Evolutionary conservation across 2,888 invertebrate genomes (phyloP).

Genomic region (Coelinius sp.): DNA sequence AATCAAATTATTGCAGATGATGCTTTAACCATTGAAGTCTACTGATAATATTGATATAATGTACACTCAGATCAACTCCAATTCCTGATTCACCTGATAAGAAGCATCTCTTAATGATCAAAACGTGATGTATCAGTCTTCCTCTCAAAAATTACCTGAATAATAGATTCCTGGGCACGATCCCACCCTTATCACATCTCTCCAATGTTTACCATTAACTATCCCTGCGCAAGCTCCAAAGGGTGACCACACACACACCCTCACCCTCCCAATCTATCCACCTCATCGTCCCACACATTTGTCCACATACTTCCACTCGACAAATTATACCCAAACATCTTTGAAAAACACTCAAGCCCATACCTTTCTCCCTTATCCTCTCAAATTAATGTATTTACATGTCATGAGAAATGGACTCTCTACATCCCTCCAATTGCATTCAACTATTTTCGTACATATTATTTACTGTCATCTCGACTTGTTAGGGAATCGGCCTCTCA

Average conservation of each 20-base stretch:
- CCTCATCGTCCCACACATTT: neutral
- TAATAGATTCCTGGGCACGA: conserved; percentile 63
- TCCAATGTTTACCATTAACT: conserved; percentile 54
- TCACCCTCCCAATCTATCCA: conserved; percentile 39
- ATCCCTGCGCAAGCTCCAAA: conserved; percentile 53
- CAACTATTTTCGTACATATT: conserved; percentile 27
- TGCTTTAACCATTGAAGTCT: neutral
- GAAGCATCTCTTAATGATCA: neutral
- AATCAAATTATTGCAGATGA: too few relatives aligned
- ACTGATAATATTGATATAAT: neutral
- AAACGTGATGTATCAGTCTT: conserved; percentile 56
- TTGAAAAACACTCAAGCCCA: neutral
- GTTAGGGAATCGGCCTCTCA: conserved; percentile 35
- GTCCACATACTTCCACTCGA: neutral
- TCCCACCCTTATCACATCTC: conserved; percentile 55
- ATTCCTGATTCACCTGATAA: conserved; percentile 4
- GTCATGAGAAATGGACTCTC: conserved; percentile 5
- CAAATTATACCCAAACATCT: neutral
- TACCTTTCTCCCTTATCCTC: neutral
- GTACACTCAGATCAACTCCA: neutral
- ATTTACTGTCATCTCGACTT: conserved; percentile 42
- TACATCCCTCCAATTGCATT: neutral
- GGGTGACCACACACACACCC: conserved; percentile 54
- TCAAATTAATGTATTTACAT: neutral
- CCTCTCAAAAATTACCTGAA: conserved; percentile 48